phyloP scores from a whole-genome alignment of 2,888 invertebrate species.

The Aphidius colemani region DNA sequence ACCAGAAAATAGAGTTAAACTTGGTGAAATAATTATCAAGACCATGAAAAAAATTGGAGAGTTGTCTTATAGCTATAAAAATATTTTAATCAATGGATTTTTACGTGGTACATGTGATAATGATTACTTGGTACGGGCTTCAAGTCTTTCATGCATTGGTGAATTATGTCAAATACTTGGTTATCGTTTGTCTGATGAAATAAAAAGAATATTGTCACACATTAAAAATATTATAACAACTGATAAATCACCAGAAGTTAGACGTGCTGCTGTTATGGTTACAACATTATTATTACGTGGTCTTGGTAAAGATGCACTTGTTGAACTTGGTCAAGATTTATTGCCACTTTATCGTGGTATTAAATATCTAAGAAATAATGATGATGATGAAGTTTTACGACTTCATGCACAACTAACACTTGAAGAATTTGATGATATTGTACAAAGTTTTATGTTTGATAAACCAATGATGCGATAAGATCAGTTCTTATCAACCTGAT shows the following conservation, averaged over 20 bases:
- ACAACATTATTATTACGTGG: conserved; percentile 76
- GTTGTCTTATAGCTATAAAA: conserved; percentile 72
- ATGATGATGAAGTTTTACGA: conserved; percentile 71
- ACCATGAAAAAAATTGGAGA: conserved; percentile 74
- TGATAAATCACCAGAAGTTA: conserved; percentile 74
- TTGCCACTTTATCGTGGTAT: conserved; percentile 73
- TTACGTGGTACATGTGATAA: conserved; percentile 71
- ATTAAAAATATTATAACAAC: conserved; percentile 71
- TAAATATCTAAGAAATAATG: conserved; percentile 68
- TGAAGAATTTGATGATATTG: conserved; percentile 75
- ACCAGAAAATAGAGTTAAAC: conserved; percentile 72
- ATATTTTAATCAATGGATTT: conserved; percentile 73
- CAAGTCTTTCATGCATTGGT: conserved; percentile 82
- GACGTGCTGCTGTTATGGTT: conserved; percentile 81
- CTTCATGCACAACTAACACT: conserved; percentile 78
- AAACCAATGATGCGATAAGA: too few relatives aligned
- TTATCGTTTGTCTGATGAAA: conserved; percentile 73
- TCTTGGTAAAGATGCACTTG: conserved; percentile 71
- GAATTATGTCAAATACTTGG: conserved; percentile 77
- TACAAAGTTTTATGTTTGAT: conserved; percentile 65
- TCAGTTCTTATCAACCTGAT: too few relatives aligned
- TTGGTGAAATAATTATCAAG: conserved; percentile 80
- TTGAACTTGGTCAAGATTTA: conserved; percentile 70
- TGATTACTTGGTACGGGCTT: conserved; percentile 76
- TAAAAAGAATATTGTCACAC: conserved; percentile 78